Conservation (phyloP, 2,888 invertebrate genomes). For the Sinelater perroti region DNA sequence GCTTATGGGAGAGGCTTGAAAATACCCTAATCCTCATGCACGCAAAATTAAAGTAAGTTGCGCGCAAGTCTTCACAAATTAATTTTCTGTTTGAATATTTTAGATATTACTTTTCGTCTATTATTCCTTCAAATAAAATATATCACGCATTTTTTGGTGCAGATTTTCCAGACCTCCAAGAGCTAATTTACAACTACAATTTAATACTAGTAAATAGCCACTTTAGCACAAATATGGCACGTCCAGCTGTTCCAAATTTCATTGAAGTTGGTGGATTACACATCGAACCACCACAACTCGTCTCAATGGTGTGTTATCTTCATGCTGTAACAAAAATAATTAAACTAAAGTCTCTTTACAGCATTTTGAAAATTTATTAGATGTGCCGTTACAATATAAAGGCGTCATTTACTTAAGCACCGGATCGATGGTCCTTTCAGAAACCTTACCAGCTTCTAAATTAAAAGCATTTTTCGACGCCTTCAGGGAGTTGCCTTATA, state of each 20-base stretch:
- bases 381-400: constrained; percentile 40
- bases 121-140: not conserved
- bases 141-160: constrained; percentile 65
- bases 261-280: constrained; percentile 69
- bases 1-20: constrained; percentile 42
- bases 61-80: too few relatives aligned
- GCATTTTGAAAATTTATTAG: constrained; percentile 47
- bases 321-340: constrained; percentile 42
- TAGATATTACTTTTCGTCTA: too few relatives aligned
- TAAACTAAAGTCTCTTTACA: constrained; percentile 40
- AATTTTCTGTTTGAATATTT: too few relatives aligned
- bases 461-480: constrained; percentile 68
- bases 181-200: constrained; percentile 64
- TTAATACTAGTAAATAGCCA: constrained; percentile 67
- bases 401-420: constrained; percentile 77
- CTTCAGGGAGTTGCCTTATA: constrained; percentile 70
- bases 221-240: constrained; percentile 65
- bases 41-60: constrained; percentile 16
- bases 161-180: constrained; percentile 60
- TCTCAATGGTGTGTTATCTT: constrained; percentile 60
- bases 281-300: constrained; percentile 58
- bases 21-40: constrained; percentile 42
- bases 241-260: constrained; percentile 65
- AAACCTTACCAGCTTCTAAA: constrained; percentile 69
- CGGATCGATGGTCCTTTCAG: constrained; percentile 76